Evolutionary conservation across 2,113 vertebrate genomes (phyloP).

Genomic region (Seriola aureovittata): DNA sequence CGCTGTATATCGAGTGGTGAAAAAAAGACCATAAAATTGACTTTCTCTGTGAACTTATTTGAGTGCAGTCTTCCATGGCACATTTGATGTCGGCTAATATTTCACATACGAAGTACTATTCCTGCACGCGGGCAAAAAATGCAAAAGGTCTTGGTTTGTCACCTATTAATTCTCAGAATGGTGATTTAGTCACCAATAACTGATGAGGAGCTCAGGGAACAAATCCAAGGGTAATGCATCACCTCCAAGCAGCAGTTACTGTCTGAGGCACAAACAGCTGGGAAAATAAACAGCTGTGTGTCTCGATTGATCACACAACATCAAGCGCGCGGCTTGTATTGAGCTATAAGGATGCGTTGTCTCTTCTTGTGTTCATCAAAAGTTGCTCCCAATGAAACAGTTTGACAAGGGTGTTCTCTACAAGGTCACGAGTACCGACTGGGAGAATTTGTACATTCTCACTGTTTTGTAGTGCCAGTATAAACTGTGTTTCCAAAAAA

Average conservation of each 20-base stretch:
- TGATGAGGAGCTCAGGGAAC: slow-evolving; percentile 10
- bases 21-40: neutral
- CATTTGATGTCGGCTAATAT: neutral
- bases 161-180: neutral
- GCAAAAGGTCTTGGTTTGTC: slow-evolving; percentile 2
- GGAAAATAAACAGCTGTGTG: slow-evolving; percentile 60
- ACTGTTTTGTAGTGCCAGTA: neutral
- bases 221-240: slow-evolving; percentile 28
- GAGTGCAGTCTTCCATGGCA: neutral
- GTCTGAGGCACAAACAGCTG: slow-evolving; percentile 43
- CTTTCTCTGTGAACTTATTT: neutral
- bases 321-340: slow-evolving; percentile 47
- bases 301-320: slow-evolving; percentile 64
- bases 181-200: slow-evolving; percentile 14
- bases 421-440: slow-evolving; percentile 45
- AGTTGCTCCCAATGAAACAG: slow-evolving; percentile 15
- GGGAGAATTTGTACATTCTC: neutral
- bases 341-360: slow-evolving; percentile 38
- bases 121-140: neutral
- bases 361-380: slow-evolving; percentile 42
- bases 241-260: slow-evolving; percentile 13
- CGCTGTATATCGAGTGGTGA: neutral
- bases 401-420: slow-evolving; percentile 7
- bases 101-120: neutral
- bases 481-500: neutral